Percentiles rank a stretch among this genome's conserved stretches.
These are phyloP conservation scores for Phymanthus crucifer DNA, from an alignment of 92 coral and sea anemone genomes.

Conservation along the genomic window DNA sequence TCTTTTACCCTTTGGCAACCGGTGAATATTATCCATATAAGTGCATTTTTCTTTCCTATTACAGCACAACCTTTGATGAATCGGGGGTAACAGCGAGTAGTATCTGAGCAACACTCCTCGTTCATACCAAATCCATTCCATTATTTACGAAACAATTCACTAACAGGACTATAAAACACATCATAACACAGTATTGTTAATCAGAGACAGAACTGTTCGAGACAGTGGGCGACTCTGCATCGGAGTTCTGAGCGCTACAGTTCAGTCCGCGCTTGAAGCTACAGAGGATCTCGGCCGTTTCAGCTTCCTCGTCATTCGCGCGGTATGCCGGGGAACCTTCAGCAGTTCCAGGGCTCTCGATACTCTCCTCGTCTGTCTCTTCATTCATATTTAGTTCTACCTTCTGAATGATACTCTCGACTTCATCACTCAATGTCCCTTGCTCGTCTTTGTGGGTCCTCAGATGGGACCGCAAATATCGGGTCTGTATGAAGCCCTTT, in stretches of 20 bases:
- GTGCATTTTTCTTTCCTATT: too few species aligned
- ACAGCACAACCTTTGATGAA: too few species aligned
- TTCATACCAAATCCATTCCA: neutral
- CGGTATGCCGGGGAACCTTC: slow-evolving; percentile 21
- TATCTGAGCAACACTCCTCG: neutral
- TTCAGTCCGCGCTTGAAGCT: slow-evolving; percentile 63
- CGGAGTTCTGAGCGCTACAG: slow-evolving; percentile 42
- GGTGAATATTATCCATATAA: too few species aligned
- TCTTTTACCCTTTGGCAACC: too few species aligned
- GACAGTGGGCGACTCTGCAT: slow-evolving; percentile 24
- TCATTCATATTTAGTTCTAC: slow-evolving; percentile 45
- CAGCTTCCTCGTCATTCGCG: slow-evolving; percentile 57
- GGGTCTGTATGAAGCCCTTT: slow-evolving; percentile 86
- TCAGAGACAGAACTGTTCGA: neutral
- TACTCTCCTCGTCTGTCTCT: slow-evolving; percentile 41
- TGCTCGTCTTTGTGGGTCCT: slow-evolving; percentile 74
- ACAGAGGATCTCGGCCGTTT: slow-evolving; percentile 80
- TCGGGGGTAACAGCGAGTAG: too few species aligned
- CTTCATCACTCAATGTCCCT: slow-evolving; percentile 55
- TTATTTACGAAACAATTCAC: neutral
- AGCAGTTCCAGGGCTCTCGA: slow-evolving; percentile 30
- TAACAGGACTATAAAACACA: neutral
- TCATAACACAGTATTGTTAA: neutral
- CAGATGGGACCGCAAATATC: slow-evolving; percentile 78
- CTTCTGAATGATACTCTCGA: slow-evolving; percentile 44